Evolutionary conservation across 1,140 invertebrate species (phyloP).

Genomic region (Limonius californicus): DNA sequence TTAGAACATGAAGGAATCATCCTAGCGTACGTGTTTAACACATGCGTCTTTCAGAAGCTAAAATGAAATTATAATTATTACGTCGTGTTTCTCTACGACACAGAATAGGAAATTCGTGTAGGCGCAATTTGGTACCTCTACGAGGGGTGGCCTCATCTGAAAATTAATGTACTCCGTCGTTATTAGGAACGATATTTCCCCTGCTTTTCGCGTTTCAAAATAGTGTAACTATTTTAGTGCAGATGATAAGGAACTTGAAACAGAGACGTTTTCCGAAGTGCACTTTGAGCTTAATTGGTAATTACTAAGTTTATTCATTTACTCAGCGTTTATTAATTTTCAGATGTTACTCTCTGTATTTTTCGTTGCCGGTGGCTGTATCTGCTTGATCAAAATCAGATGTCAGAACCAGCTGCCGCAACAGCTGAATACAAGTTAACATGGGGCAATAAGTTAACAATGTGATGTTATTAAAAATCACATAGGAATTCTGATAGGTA

Average conservation of each 20-base stretch:
- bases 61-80: conserved; percentile 15
- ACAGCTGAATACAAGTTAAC: no score
- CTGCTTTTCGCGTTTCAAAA: not conserved
- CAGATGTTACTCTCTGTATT: not conserved
- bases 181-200: not conserved
- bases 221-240: not conserved
- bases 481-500: no score
- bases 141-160: not conserved
- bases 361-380: not conserved
- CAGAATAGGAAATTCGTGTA: conserved; percentile 8
- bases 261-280: not conserved
- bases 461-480: no score
- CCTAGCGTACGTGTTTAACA: conserved; percentile 27
- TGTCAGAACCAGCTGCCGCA: not conserved
- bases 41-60: conserved; percentile 11
- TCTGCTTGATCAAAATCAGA: not conserved
- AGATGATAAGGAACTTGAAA: not conserved
- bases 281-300: not conserved
- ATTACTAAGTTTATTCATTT: not conserved
- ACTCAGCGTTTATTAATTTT: not conserved
- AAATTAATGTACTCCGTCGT: not conserved
- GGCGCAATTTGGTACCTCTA: not conserved
- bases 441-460: no score
- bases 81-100: conserved; percentile 1
- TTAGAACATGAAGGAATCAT: conserved; percentile 30